These are phyloP conservation scores for Rhinella marina DNA, from an alignment of 2,797 vertebrate genomes.

Conservation along the genomic window DNA sequence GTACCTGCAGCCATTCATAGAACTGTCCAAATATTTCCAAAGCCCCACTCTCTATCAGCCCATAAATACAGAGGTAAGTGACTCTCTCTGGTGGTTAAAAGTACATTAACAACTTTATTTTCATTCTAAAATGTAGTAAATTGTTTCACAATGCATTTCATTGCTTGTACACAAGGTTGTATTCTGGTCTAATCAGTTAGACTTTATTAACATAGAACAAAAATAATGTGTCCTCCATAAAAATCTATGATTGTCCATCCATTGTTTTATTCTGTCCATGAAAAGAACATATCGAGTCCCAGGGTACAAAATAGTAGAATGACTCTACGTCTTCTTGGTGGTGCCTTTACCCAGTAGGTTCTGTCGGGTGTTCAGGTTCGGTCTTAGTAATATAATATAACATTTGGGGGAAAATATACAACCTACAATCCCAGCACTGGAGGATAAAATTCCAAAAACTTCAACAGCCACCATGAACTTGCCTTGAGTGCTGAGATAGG, in stretches of 20 bases:
- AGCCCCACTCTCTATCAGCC: background rate
- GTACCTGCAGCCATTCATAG: background rate
- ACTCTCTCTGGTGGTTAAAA: background rate
- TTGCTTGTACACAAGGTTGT: background rate
- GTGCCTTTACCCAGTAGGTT: constrained; percentile 20
- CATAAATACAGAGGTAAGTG: background rate
- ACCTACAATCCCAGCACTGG: constrained; percentile 41
- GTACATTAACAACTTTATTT: background rate
- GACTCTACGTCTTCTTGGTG: background rate
- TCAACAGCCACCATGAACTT: constrained; percentile 56
- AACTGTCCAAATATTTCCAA: background rate
- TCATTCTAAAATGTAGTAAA: background rate
- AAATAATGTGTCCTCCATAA: background rate
- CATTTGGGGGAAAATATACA: constrained; percentile 57
- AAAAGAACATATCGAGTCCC: background rate
- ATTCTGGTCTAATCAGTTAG: background rate
- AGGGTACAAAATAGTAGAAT: background rate
- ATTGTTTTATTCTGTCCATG: background rate
- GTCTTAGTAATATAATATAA: constrained; percentile 56
- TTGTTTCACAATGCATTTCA: background rate
- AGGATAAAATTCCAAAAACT: constrained; percentile 54
- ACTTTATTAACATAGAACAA: background rate
- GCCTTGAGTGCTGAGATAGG: constrained; percentile 58
- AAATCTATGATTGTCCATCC: background rate
- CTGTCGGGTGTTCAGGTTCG: constrained; percentile 37